A percentile compares a stretch with the other conserved stretches of the same genome.
phyloP scores from a whole-genome alignment of 1,140 invertebrate genomes.

The Streblospio benedicti region DNA sequence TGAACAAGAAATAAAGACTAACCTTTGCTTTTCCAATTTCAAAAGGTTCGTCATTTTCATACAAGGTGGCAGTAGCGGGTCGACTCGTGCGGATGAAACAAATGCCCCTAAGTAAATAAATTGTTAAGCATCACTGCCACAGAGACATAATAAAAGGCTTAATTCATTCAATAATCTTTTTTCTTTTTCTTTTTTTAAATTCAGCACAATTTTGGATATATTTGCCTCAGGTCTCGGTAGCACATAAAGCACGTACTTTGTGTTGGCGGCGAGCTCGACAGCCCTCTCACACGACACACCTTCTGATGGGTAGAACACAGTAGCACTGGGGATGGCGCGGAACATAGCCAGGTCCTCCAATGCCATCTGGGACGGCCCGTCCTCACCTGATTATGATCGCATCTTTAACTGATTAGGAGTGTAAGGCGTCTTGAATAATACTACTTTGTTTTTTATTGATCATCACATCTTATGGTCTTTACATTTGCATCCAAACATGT shows the following conservation, averaged over 20 bases:
- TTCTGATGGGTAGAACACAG: constrained; percentile 94
- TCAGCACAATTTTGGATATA: too few relatives aligned
- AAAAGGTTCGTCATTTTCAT: constrained; percentile 78
- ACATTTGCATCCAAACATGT: too few relatives aligned
- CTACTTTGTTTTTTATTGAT: too few relatives aligned
- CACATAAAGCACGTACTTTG: constrained; percentile 53
- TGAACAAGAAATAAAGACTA: too few relatives aligned
- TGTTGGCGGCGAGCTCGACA: constrained; percentile 91
- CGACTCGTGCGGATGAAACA: constrained; percentile 93
- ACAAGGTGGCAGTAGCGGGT: constrained; percentile 79
- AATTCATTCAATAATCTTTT: neutral
- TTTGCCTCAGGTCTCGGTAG: too few relatives aligned
- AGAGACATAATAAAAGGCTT: too few relatives aligned
- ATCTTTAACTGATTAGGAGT: too few relatives aligned
- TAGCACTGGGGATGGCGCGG: constrained; percentile 78
- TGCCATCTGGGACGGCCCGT: constrained; percentile 99
- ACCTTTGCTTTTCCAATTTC: constrained; percentile 57
- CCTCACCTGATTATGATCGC: constrained; percentile 61
- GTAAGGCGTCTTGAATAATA: too few relatives aligned
- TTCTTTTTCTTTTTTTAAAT: too few relatives aligned
- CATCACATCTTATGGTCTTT: too few relatives aligned
- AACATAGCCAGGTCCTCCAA: constrained; percentile 96
- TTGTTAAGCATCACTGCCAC: too few relatives aligned
- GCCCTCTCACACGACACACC: constrained; percentile 89
- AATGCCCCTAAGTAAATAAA: too few relatives aligned